phyloP scores from a whole-genome alignment of 2,888 invertebrate species.

The Ophion slaviceki region DNA sequence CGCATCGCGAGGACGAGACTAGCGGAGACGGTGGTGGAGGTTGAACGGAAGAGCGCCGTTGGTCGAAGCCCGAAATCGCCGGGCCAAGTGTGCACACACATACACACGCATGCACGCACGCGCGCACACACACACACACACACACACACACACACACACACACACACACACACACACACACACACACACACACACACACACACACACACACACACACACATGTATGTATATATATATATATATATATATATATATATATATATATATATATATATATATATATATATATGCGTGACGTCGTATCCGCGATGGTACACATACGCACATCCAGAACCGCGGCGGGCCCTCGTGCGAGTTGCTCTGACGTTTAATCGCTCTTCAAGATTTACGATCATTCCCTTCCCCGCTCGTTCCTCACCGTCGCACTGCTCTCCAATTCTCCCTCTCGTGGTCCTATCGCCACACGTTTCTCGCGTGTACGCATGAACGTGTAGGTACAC shows the following conservation, averaged over 20 bases:
- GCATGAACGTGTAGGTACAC: not conserved
- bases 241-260: too few species aligned
- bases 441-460: slow-evolving; percentile 49
- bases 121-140: not conserved
- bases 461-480: slow-evolving; percentile 49
- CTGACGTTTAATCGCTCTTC: slow-evolving; percentile 81
- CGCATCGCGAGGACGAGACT: slow-evolving; percentile 57
- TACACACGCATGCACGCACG: not conserved
- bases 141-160: too few species aligned
- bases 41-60: slow-evolving; percentile 40
- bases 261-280: too few species aligned
- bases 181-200: too few species aligned
- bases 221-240: too few species aligned
- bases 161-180: too few species aligned
- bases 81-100: slow-evolving; percentile 23
- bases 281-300: not conserved
- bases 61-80: slow-evolving; percentile 59
- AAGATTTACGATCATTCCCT: slow-evolving; percentile 79
- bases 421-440: not conserved
- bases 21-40: slow-evolving; percentile 28
- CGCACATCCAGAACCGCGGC: slow-evolving; percentile 36
- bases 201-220: too few species aligned
- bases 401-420: slow-evolving; percentile 41
- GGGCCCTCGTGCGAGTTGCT: slow-evolving; percentile 61
- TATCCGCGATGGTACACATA: slow-evolving; percentile 11